Percentiles rank a stretch among this genome's conserved stretches.
phyloP scores from a whole-genome alignment of 2,113 vertebrate species.

The Pterocles burchelli region DNA sequence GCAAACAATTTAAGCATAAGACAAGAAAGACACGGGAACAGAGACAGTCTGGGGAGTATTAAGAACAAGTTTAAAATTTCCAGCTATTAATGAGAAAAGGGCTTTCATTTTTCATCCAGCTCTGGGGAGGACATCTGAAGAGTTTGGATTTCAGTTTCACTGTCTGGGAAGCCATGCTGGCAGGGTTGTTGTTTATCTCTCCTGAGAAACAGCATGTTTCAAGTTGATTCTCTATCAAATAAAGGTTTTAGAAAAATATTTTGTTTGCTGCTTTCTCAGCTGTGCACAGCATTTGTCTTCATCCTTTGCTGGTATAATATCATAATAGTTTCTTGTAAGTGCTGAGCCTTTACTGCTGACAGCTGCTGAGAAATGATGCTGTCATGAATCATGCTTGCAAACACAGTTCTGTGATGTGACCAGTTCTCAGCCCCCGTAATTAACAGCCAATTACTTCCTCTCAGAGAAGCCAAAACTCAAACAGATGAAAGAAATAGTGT shows the following conservation, averaged over 20 bases:
- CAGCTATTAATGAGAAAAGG: conserved; percentile 61
- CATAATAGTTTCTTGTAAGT: conserved; percentile 66
- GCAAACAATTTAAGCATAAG: conserved; percentile 42
- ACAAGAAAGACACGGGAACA: conserved; percentile 41
- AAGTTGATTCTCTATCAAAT: conserved; percentile 47
- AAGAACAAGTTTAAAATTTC: conserved; percentile 57
- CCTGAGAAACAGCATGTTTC: conserved; percentile 63
- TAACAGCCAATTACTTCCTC: conserved; percentile 72
- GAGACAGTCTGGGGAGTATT: conserved; percentile 48
- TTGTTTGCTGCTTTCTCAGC: conserved; percentile 72
- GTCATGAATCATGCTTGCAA: conserved; percentile 68
- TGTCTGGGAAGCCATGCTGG: conserved; percentile 60
- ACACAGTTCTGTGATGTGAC: conserved; percentile 64
- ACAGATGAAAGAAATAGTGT: conserved; percentile 63
- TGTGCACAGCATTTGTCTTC: conserved; percentile 56
- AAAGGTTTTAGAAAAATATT: conserved; percentile 63
- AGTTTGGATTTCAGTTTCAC: conserved; percentile 61
- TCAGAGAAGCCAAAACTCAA: conserved; percentile 43
- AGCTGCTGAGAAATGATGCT: conserved; percentile 70
- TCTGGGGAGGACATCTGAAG: conserved; percentile 65
- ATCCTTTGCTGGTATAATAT: conserved; percentile 50
- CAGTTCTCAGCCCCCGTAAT: conserved; percentile 64
- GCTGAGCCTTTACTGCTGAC: conserved; percentile 55
- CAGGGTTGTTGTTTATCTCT: conserved; percentile 62
- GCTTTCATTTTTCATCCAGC: conserved; percentile 63